phyloP scores from a whole-genome alignment of 2,888 invertebrate genomes.

The Schizotus pectinicornis region DNA sequence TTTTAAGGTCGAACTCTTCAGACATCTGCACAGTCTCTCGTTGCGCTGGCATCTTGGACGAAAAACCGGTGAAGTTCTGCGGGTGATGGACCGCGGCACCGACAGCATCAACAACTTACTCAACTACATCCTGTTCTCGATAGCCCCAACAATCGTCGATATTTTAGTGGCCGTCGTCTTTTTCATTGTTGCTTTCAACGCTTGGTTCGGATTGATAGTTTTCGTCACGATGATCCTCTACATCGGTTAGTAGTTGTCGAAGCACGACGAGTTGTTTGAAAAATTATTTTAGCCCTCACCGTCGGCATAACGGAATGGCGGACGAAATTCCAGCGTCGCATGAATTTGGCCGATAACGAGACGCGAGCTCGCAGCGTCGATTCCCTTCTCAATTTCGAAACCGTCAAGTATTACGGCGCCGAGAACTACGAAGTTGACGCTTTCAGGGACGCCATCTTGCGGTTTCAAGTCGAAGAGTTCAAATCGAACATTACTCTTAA shows the following conservation, averaged over 20 bases:
- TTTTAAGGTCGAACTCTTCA: constrained; percentile 77
- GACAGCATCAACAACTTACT: constrained; percentile 94
- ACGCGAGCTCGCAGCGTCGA: constrained; percentile 92
- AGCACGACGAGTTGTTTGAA: background rate
- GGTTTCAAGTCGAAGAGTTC: constrained; percentile 93
- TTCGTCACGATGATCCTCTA: constrained; percentile 93
- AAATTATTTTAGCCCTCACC: constrained; percentile 72
- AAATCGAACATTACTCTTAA: constrained; percentile 84
- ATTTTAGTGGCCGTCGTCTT: constrained; percentile 90
- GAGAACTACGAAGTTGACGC: constrained; percentile 89
- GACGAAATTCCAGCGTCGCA: constrained; percentile 90
- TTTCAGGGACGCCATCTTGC: constrained; percentile 83
- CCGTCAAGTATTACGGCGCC: constrained; percentile 97
- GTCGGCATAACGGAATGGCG: constrained; percentile 96
- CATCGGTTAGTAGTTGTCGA: constrained; percentile 71
- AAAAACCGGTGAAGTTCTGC: constrained; percentile 95
- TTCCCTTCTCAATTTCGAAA: constrained; percentile 96
- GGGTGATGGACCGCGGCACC: constrained; percentile 97
- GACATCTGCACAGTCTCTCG: constrained; percentile 88
- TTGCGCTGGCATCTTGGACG: constrained; percentile 93
- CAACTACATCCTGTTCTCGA: constrained; percentile 91
- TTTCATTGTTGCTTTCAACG: constrained; percentile 87
- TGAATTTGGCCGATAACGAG: constrained; percentile 95
- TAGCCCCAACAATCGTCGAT: constrained; percentile 90
- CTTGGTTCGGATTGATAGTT: constrained; percentile 94